Evolutionary conservation across 2,888 invertebrate species (phyloP), one percentile per base, ranked within the genome.

Genomic region (Aleiodes alternator): DNA sequence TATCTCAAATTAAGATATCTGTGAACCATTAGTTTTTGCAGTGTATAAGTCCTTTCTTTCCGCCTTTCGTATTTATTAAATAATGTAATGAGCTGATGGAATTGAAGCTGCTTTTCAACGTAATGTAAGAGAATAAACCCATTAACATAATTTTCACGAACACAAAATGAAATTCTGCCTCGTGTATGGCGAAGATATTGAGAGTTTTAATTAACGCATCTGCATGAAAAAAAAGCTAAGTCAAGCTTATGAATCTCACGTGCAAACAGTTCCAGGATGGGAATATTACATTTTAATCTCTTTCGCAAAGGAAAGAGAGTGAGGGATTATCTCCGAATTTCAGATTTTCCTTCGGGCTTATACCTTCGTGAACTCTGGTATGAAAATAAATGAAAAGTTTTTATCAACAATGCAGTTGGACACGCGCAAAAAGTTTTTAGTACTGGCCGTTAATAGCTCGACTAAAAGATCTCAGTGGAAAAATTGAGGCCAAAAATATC

Each of bases 201-300:
- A 64, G 43, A 61, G 48, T 48, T 64, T 64, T 64, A 64, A 64
- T 64, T 64, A 64, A 43, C 43, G 64, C 64, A 43, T 64, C 16
- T 16, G 9, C 31, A 31, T 14, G 14, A 48, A 3, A 16, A 64
- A 64, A 48, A 61, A 38, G 43, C 38, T 48, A 12, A 64, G 43
- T 64, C 64, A 64, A 64, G 16, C 69, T 78, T 78, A 80, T 80
- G 80, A 81, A 80, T 80, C 80, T 73, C 59, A 14, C 76, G 72
- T 69, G 79, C 73, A 81, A 79, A 77, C 79, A 71, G 61, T 61
- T 48, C 23, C 76, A 55, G 38, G 23, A 23, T 6, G 64, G 70
- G 66, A 69, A 80, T 80, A 80, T 80, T 78, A 79, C 78, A 69
- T 76, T 81, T 76, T 80, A 78, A 79, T 78, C 79, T 73, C 68